These are phyloP conservation scores for Eutrigla gurnardus DNA, from an alignment of 2,797 vertebrate species.

Conservation along the genomic window DNA sequence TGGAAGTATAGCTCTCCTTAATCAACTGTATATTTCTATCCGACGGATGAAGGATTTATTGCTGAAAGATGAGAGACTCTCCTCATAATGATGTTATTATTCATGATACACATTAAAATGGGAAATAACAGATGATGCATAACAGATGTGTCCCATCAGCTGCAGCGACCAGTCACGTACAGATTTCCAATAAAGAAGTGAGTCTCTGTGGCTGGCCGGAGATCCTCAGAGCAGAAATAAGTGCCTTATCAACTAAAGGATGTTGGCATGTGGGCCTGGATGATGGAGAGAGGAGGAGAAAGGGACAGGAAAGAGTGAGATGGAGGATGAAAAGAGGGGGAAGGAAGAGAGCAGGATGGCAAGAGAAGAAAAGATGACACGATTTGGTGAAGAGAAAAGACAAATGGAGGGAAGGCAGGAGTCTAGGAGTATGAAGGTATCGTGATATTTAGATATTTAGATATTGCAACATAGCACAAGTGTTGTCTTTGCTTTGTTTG, in stretches of 20 bases:
- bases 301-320: background rate
- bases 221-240: background rate
- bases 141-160: background rate
- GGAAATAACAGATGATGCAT: background rate
- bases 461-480: too few species aligned
- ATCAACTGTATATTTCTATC: background rate
- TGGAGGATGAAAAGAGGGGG: constrained; percentile 5
- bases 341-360: constrained; percentile 7
- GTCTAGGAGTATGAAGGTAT: background rate
- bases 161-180: background rate
- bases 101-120: background rate
- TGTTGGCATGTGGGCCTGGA: background rate
- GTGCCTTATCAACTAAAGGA: background rate
- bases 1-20: background rate
- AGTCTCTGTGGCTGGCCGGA: too few species aligned
- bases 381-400: background rate
- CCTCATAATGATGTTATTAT: background rate
- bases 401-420: background rate
- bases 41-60: background rate
- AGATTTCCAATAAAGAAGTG: background rate
- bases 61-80: background rate
- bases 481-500: too few species aligned
- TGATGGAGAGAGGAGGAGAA: background rate
- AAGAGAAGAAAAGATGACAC: background rate
- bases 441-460: too few species aligned